Conservation (phyloP, 2,113 vertebrate species). For the Muntiacus reevesi region DNA sequence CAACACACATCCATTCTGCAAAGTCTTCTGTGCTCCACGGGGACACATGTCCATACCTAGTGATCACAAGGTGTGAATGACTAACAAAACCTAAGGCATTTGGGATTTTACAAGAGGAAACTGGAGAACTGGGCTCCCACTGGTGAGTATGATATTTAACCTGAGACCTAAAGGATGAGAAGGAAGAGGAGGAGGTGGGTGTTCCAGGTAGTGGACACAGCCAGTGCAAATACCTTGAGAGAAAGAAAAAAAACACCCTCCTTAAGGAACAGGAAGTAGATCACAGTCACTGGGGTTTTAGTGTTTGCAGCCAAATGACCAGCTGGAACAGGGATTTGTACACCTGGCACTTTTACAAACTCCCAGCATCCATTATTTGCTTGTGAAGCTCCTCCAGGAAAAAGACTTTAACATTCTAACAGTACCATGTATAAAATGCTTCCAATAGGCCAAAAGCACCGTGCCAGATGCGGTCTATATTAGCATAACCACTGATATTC, state of each 20-base stretch:
- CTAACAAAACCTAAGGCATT: not conserved
- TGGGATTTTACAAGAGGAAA: not conserved
- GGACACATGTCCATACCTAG: not conserved
- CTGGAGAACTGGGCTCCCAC: not conserved
- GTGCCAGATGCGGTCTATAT: accelerated
- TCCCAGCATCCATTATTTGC: not conserved
- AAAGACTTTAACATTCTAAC: not conserved
- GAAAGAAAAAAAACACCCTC: not conserved
- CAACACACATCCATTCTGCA: not conserved
- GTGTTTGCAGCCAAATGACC: not conserved
- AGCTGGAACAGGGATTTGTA: not conserved
- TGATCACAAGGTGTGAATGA: not conserved
- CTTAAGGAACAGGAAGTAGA: not conserved
- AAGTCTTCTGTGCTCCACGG: not conserved
- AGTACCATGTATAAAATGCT: not conserved
- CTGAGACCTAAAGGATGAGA: not conserved
- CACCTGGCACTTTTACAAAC: not conserved
- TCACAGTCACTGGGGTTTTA: not conserved
- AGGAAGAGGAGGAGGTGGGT: not conserved
- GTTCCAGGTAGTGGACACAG: not conserved
- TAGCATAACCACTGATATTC: not conserved
- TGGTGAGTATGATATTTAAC: not conserved
- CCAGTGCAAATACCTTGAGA: not conserved
- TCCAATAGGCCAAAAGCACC: not conserved
- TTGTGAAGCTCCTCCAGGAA: not conserved